phyloP scores from a whole-genome alignment of 2,888 invertebrate genomes.

The Drosophila crucigera region DNA sequence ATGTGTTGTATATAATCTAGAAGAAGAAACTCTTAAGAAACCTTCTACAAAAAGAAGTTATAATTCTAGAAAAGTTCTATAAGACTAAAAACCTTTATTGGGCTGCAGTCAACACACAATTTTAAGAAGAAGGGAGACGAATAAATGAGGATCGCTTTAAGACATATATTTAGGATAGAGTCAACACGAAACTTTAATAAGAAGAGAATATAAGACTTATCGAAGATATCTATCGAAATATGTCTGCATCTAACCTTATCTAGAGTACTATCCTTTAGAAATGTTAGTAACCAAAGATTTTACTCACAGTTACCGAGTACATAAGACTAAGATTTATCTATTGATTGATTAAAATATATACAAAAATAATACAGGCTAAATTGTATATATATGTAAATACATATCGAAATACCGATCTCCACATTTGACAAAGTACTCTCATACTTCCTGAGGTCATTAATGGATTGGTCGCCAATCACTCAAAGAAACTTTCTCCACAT shows the following conservation, averaged over 20 bases:
- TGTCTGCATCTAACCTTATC: not conserved
- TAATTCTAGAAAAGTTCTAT: not conserved
- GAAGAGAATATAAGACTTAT: not conserved
- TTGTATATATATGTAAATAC: not conserved
- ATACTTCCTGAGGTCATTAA: not conserved
- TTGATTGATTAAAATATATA: not conserved
- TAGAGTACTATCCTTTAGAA: not conserved
- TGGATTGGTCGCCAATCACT: not conserved
- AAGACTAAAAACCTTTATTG: not conserved
- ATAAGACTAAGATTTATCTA: not conserved
- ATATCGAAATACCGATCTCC: not conserved
- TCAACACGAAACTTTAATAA: not conserved
- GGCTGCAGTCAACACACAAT: not conserved
- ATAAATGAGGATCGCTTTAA: not conserved
- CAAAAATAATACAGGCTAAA: not conserved
- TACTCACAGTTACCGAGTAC: rapidly evolving
- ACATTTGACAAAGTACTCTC: not conserved
- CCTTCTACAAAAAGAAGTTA: not conserved
- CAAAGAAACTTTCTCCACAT: not conserved
- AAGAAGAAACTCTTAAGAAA: not conserved
- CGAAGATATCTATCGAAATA: not conserved
- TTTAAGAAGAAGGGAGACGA: not conserved
- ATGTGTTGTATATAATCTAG: not conserved
- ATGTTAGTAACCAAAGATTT: not conserved
- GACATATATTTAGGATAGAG: too few relatives aligned